These are phyloP conservation scores for Lycia hirtaria DNA, from an alignment of 2,888 invertebrate species.

Conservation along the genomic window DNA sequence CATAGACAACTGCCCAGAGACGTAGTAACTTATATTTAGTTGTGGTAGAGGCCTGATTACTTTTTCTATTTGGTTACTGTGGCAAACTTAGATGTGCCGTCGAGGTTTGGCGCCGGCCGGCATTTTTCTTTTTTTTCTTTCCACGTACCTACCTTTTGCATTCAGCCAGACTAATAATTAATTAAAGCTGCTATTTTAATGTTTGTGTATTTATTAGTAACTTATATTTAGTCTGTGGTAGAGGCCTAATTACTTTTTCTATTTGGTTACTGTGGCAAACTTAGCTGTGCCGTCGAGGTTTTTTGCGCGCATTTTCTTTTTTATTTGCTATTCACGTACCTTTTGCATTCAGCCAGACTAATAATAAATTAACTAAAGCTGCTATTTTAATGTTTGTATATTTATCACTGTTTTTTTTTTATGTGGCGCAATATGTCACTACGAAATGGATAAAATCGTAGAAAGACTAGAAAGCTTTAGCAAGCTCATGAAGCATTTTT, in stretches of 20 bases:
- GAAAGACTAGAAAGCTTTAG: too few relatives aligned
- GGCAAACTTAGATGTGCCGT: slow-evolving; percentile 51
- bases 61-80: slow-evolving; percentile 61
- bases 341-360: slow-evolving; percentile 4
- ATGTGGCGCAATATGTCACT: neutral
- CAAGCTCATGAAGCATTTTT: too few relatives aligned
- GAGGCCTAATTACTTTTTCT: slow-evolving; percentile 65
- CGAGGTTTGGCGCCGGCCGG: slow-evolving; percentile 24
- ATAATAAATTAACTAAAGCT: neutral
- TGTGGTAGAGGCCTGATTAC: slow-evolving; percentile 60
- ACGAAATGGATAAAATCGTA: neutral
- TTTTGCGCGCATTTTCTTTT: neutral
- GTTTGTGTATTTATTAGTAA: slow-evolving; percentile 3
- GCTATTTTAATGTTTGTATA: slow-evolving; percentile 1
- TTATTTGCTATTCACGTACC: neutral
- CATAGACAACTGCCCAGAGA: slow-evolving; percentile 70
- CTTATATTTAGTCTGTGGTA: slow-evolving; percentile 39
- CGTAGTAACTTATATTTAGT: slow-evolving; percentile 23
- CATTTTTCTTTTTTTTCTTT: neutral
- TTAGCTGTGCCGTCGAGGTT: slow-evolving; percentile 45
- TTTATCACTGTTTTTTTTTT: neutral
- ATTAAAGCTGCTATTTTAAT: neutral
- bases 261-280: slow-evolving; percentile 56
- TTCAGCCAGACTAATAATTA: slow-evolving; percentile 4
- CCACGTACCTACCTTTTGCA: neutral